Conservation (phyloP, 2,113 vertebrate species). For the Urocitellus parryii region DNA sequence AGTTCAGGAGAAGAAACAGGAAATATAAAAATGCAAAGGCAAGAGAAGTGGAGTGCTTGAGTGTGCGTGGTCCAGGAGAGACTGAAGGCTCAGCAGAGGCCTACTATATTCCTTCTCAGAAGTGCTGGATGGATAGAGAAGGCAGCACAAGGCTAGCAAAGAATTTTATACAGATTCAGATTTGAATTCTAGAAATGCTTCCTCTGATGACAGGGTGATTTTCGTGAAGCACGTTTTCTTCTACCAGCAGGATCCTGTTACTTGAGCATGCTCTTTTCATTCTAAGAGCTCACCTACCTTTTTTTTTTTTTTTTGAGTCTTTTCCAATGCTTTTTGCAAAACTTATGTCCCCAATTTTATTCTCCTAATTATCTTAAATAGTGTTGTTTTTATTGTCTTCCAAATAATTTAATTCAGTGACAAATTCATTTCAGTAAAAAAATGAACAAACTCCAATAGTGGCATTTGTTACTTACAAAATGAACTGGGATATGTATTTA, state of each 20-base stretch:
- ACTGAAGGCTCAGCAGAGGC: neutral
- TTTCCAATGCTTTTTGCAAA: neutral
- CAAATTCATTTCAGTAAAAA: conserved; percentile 42
- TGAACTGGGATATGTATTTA: conserved; percentile 38
- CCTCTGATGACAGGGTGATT: neutral
- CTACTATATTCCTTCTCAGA: neutral
- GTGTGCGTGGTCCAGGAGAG: neutral
- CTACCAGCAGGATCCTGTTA: neutral
- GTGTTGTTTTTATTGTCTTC: neutral
- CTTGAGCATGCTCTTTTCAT: neutral
- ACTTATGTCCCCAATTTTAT: neutral
- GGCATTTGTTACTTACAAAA: conserved; percentile 15
- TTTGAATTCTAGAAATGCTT: neutral
- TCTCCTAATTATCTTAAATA: conserved; percentile 31
- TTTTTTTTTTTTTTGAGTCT: neutral
- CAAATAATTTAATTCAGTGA: conserved; percentile 55
- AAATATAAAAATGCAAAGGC: neutral
- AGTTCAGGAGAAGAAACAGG: neutral
- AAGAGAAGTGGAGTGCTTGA: neutral
- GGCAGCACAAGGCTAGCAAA: neutral
- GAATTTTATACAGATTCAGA: neutral
- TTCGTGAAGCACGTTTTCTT: neutral
- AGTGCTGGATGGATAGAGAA: neutral
- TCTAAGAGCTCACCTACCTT: neutral
- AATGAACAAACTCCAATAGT: neutral